Base-by-base conservation (phyloP, 2,797 vertebrate genomes). In the Hybognathus amarus region DNA sequence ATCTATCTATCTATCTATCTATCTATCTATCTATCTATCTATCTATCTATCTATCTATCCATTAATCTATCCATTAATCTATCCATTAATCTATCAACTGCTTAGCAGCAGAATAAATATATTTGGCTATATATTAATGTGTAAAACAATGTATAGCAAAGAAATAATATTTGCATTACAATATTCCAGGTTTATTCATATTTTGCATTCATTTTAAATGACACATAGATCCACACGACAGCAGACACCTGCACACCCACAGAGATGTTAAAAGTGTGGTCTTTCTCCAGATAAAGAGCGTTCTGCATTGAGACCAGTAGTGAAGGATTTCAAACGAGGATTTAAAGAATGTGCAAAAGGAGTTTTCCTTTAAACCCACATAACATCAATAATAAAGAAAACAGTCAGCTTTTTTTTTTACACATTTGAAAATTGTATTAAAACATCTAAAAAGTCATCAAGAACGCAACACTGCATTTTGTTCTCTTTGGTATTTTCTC, bases 291-390 rank as follows among this genome's bases (percentile, higher is more conserved):
- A 50, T 27, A 42, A 70, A 52, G 61, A 76, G 77, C 64, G 47
- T 75, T 85, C 75, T 77, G 69, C 45, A 64, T 36, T 22, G 59
- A 79, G 67, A 80, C 82, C 67, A 85, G n/a, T 33, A 52, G 12
- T 24, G 59, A 83, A 59, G 17, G n/a, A n/a, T 66, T 74, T 47
- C 18, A 54, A 59, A 18, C 18, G 36, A 80, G 13, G 13, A 20
- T 66, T 74, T 68, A 42, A 69, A 84, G 42, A 74, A 77, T 86
- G 84, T 86, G 76, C 84, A 83, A 85, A 85, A 83, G 30, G 74
- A 22, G 9, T 63, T 63, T 69, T 83, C 20, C 42, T 69, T 70
- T 56, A 80, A 69, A 80, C 9, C 79, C 50, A 42, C 5, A 0
- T 68, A 52, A 13, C 77, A 38, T 52, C 77, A 77, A 61, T 17